These are phyloP conservation scores for Papilio aristodemus DNA, from an alignment of 1,140 invertebrate species.

Conservation along the genomic window DNA sequence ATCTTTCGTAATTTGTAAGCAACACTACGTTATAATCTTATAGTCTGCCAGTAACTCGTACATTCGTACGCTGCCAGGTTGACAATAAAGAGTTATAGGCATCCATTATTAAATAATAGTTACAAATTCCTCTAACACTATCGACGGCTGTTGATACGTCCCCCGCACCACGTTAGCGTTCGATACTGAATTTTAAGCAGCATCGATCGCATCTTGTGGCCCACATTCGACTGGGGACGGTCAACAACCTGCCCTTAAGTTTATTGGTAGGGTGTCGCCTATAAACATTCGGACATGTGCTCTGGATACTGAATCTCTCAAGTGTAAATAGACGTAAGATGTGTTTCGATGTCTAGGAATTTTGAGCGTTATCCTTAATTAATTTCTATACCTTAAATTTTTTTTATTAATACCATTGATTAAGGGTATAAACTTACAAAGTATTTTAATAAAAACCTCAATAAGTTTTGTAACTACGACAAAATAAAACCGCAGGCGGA, in stretches of 20 bases:
- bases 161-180: conserved; percentile 31
- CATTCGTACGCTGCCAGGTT: conserved; percentile 9
- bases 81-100: background rate
- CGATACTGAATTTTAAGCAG: conserved; percentile 53
- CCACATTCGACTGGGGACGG: conserved; percentile 44
- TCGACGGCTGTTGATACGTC: conserved; percentile 23
- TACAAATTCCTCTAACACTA: conserved; percentile 25
- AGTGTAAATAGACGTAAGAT: background rate
- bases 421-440: no score
- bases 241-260: conserved; percentile 44
- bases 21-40: background rate
- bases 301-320: conserved; percentile 1
- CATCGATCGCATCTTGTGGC: conserved; percentile 50
- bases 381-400: background rate
- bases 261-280: conserved; percentile 42
- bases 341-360: background rate
- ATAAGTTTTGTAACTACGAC: no score
- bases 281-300: conserved; percentile 30
- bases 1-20: background rate
- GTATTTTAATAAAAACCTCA: no score
- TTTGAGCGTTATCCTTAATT: background rate
- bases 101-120: conserved; percentile 25
- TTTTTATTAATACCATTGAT: no score
- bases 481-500: background rate
- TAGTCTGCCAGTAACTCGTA: conserved; percentile 11